Base-by-base conservation (phyloP, 2,888 invertebrate species). In the Erebia palarica region DNA sequence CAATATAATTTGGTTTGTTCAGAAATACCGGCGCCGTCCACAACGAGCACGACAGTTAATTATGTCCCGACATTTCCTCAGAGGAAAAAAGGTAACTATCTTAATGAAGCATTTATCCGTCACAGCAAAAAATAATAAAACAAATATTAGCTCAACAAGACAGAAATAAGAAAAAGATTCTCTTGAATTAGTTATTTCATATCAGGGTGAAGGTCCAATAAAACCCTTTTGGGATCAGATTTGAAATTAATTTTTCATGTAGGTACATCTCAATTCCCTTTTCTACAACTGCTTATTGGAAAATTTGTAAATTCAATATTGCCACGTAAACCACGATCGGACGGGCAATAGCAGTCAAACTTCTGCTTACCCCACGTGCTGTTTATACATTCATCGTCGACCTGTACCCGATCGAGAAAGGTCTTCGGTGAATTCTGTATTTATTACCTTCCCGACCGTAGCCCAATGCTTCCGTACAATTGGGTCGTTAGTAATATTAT, bases 21-120 rank as follows among this genome's bases (percentile, higher is more conserved):
- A 97, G 97, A 97, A 95, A 97, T 97, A 89, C 96, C 97, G 60
- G 96, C 97, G 36, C 97, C 97, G 51, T 97, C 97, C 47, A 97
- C 97, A 75, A 95, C 95, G 53, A 94, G 94, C 74, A 94, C 94
- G 49, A 90, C 92, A 63, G 88, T 93, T 60, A 93, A 92, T 82
- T 94, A 94, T 80, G 91, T 94, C 47, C 94, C 94, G 60, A 94
- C 95, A 69, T 91, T 94, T 77, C 93, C 94, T 61, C 91, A 94
- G 75, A 95, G 92, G 85, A 96, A 95, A 90, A 95, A 95, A 94
- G 95, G 96, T 96, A 94, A 75, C 59, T 71, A 69, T 71, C 36
- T n/a, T 51, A 51, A 68, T 63, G 16, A 61, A 61, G 55, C 60
- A 55, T 65, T 73, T 60, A 67, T 59, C 51, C 18, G 53, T 36